Evolutionary conservation across 2,797 vertebrate genomes (phyloP), one percentile per base, ranked within the genome.

Genomic region (Simalia tracyae): DNA sequence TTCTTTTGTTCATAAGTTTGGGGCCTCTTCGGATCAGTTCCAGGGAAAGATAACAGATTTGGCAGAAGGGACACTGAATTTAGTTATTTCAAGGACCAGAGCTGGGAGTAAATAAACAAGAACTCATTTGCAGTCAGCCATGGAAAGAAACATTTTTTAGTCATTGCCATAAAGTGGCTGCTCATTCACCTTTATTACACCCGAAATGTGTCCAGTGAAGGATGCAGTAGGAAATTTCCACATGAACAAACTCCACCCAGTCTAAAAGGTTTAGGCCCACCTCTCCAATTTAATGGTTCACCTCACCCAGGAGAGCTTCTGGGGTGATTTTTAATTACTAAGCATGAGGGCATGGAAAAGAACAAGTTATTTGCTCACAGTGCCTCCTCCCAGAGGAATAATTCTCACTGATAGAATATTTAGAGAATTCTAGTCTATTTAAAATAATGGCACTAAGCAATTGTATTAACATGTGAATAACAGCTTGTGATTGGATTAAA

Each of bases 241-340:
- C 93, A 90, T 91, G 94, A 96, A 88, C 90, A 93, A 95, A 90
- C 56, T 81, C 59, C 46, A 72, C 59, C 72, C 88, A 60, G 22
- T 66, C 42, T 90, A 85, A 88, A 96, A 93, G 84, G 84, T 86
- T 87, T 91, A 87, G 72, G 90, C 93, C 87, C 66, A 72, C 86
- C 94, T 87, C 92, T 92, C 88, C 85, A 93, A 93, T 94, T 94
- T 94, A 93, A 93, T 60, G 95, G 88, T 94, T 95, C 95, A 95
- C 84, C 87, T 95, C 91, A 22, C 76, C 12, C 31, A 85, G 24
- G 89, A 94, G 94, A 94, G 90, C 72, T 93, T 92, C 57, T 94
- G 57, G 95, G 92, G 94, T 76, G 60, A 54, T 42, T 50, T 93
- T 95, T 96, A 96, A 95, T 95, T 94, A 93, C 91, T 94, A 93